Percentiles rank a stretch among this genome's conserved stretches.
These are phyloP conservation scores for Baronia brevicornis DNA, from an alignment of 2,888 invertebrate species.

Conservation along the genomic window DNA sequence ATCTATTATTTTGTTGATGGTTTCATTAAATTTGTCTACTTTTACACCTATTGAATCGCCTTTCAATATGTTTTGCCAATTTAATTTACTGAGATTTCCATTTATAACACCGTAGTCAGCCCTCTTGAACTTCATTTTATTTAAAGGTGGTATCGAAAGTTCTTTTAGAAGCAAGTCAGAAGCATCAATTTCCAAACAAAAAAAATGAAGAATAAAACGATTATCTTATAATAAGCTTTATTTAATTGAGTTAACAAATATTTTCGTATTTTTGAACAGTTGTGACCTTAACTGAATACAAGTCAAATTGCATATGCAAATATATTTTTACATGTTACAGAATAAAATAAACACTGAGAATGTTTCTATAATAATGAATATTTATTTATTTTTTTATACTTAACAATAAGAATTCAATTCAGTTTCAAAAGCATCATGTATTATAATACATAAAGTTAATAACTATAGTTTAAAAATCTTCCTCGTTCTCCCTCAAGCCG, in stretches of 20 bases:
- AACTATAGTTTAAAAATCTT: conserved; percentile 61
- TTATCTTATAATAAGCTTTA: conserved; percentile 75
- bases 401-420: conserved; percentile 72
- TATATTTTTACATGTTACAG: conserved; percentile 62
- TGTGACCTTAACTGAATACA: conserved; percentile 75
- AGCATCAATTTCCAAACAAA: too few relatives aligned
- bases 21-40: too few relatives aligned
- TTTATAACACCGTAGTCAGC: too few relatives aligned
- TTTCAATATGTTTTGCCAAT: too few relatives aligned
- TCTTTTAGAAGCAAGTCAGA: too few relatives aligned
- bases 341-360: conserved; percentile 68
- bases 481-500: conserved; percentile 58
- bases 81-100: too few relatives aligned
- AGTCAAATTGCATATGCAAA: conserved; percentile 67
- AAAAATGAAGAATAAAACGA: conserved; percentile 53
- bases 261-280: conserved; percentile 72
- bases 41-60: too few relatives aligned
- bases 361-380: conserved; percentile 71
- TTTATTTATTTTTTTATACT: conserved; percentile 69
- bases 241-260: conserved; percentile 76
- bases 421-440: conserved; percentile 71
- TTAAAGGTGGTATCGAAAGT: too few relatives aligned
- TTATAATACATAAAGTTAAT: conserved; percentile 70
- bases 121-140: too few relatives aligned
- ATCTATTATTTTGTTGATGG: too few relatives aligned